Evolutionary conservation across 2,888 invertebrate genomes (phyloP).

Genomic region (Watsonalla cultraria): DNA sequence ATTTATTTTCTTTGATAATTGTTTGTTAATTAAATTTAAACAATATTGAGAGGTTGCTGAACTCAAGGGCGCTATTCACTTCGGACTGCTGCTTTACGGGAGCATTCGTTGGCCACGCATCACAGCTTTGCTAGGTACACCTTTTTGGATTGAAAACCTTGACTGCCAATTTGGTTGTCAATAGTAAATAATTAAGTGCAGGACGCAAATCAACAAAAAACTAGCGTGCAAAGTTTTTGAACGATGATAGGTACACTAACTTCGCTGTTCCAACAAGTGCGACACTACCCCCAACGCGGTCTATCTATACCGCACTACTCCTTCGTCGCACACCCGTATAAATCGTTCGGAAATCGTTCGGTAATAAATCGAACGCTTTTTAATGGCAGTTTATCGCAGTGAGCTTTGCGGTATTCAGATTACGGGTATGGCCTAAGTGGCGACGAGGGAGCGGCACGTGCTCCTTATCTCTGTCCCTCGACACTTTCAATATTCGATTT

Average conservation of each 20-base stretch:
- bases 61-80: too few species aligned
- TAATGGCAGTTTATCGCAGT: constrained; percentile 77
- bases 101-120: too few species aligned
- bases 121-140: too few species aligned
- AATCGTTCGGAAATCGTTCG: constrained; percentile 71
- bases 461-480: constrained; percentile 72
- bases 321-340: constrained; percentile 33
- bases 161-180: too few species aligned
- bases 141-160: too few species aligned
- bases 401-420: constrained; percentile 77
- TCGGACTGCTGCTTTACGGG: too few species aligned
- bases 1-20: too few species aligned
- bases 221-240: neutral
- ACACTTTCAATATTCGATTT: constrained; percentile 78
- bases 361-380: constrained; percentile 78
- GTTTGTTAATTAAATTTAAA: too few species aligned
- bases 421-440: constrained; percentile 69
- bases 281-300: neutral
- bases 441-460: constrained; percentile 71
- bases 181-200: too few species aligned
- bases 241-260: neutral
- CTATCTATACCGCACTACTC: constrained; percentile 15
- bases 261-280: neutral
- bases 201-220: too few species aligned
- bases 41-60: too few species aligned